Percentiles rank a stretch among this genome's conserved stretches.
These are phyloP conservation scores for Rallus crepitans DNA, from an alignment of 2,797 vertebrate genomes.

Conservation along the genomic window DNA sequence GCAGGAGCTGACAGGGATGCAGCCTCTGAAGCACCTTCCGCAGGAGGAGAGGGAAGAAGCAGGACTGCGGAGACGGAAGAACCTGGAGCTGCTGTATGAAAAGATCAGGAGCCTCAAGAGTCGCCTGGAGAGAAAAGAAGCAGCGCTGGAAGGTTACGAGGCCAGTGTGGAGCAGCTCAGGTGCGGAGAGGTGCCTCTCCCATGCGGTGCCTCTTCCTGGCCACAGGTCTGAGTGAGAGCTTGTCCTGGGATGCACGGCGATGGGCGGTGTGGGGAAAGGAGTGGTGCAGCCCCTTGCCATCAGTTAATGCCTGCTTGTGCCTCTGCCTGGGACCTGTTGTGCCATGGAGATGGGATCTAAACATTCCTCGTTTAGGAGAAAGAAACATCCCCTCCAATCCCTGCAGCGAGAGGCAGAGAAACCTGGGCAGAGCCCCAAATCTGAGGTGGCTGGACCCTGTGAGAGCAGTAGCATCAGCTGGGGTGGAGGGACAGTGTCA, in stretches of 20 bases:
- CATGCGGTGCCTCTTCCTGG: background rate
- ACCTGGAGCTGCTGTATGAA: constrained; percentile 75
- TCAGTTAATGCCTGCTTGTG: no score
- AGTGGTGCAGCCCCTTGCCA: background rate
- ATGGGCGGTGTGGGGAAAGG: background rate
- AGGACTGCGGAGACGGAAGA: constrained; percentile 64
- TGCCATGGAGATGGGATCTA: no score
- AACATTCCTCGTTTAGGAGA: background rate
- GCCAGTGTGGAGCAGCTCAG: constrained; percentile 74
- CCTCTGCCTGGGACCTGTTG: rapidly evolving
- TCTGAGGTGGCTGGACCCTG: background rate
- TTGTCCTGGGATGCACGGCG: background rate
- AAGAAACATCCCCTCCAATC: background rate
- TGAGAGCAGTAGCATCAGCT: rapidly evolving
- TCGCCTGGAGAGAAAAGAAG: constrained; percentile 76
- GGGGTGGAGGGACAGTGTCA: background rate
- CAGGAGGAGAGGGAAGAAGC: constrained; percentile 69
- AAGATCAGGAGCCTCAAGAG: constrained; percentile 77
- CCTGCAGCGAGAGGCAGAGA: background rate
- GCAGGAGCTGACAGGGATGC: constrained; percentile 76
- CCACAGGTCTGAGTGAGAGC: rapidly evolving
- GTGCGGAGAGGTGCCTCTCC: constrained; percentile 27
- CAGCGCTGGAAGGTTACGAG: constrained; percentile 70
- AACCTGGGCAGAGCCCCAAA: background rate
- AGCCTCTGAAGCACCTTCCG: constrained; percentile 78